Conservation (phyloP, 2,797 vertebrate genomes). For the Melanotaenia trifasciata region DNA sequence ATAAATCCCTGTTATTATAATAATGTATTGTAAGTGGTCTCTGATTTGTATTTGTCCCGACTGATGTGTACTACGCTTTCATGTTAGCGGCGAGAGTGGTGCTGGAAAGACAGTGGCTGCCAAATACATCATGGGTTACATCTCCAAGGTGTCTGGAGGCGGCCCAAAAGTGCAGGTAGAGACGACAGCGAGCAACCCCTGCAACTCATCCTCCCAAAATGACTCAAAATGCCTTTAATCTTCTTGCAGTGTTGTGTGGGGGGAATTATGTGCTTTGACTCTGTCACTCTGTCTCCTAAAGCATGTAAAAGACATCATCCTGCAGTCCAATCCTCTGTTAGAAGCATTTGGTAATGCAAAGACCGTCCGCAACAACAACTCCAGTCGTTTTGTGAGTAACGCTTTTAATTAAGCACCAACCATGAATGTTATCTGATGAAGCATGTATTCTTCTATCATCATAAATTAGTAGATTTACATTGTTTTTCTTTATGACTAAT, state of each 20-base stretch:
- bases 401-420: neutral
- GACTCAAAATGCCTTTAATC: slow-evolving; percentile 6
- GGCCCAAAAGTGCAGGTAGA: slow-evolving; percentile 96
- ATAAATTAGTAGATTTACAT: neutral
- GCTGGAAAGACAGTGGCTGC: slow-evolving; percentile 98
- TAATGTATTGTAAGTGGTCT: neutral
- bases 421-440: neutral
- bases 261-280: neutral
- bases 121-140: slow-evolving; percentile 99
- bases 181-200: rapidly evolving
- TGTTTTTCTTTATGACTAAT: neutral
- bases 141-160: slow-evolving; percentile 98
- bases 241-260: neutral
- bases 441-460: neutral
- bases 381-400: slow-evolving; percentile 94
- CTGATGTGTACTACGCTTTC: neutral
- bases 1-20: neutral
- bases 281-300: slow-evolving; percentile 60
- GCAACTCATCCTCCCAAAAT: neutral
- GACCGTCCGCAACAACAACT: slow-evolving; percentile 98
- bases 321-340: slow-evolving; percentile 95
- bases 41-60: neutral
- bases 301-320: slow-evolving; percentile 99
- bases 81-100: slow-evolving; percentile 92
- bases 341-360: slow-evolving; percentile 98